Percentiles rank a stretch among this genome's conserved stretches.
Evolutionary conservation across 2,797 vertebrate species (phyloP).

Genomic region (Tokudaia tokunoshimensis): DNA sequence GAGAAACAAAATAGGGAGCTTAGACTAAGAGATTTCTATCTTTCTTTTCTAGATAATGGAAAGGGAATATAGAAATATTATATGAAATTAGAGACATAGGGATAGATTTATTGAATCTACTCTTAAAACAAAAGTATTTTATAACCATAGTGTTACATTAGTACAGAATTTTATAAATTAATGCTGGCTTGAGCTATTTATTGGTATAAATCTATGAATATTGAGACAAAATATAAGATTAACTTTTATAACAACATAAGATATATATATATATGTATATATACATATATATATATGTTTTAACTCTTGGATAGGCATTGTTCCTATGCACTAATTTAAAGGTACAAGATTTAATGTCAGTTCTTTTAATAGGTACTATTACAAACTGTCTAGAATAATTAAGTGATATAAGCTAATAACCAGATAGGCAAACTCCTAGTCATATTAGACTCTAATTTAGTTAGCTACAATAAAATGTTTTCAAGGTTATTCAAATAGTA

Average conservation of each 20-base stretch:
- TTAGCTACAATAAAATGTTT: background rate
- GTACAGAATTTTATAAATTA: background rate
- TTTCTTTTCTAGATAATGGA: background rate
- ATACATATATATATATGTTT: too few relatives aligned
- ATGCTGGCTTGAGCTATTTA: background rate
- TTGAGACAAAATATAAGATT: background rate
- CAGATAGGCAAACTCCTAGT: background rate
- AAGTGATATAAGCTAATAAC: background rate
- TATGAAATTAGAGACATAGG: background rate
- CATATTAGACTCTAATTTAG: background rate
- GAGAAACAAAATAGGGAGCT: background rate
- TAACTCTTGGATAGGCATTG: background rate
- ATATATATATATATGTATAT: too few relatives aligned
- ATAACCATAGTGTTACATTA: background rate
- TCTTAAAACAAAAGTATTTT: background rate
- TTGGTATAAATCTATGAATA: background rate
- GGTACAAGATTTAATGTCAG: background rate
- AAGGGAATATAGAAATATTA: background rate
- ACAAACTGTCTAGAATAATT: background rate
- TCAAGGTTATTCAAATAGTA: background rate
- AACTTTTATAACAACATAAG: background rate
- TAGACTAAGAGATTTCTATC: background rate
- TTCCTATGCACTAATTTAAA: background rate
- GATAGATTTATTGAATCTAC: background rate
- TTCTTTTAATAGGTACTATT: background rate